Percentiles rank a stretch among this genome's conserved stretches.
Evolutionary conservation across 2,888 invertebrate genomes (phyloP).

Genomic region (Orchesellides sinensis): DNA sequence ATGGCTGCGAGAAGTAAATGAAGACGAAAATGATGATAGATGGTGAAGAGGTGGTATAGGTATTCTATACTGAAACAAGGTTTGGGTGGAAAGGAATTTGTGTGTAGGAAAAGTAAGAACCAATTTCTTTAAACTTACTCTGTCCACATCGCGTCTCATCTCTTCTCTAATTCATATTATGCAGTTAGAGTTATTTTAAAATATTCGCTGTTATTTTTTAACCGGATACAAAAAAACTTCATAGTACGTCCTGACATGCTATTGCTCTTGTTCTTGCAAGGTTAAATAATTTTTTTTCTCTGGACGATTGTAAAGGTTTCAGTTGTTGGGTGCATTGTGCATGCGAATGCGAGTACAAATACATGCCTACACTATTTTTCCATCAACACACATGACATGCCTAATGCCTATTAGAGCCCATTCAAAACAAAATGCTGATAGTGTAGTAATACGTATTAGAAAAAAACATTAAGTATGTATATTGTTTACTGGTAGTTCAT

Average conservation of each 20-base stretch:
- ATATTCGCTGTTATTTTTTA: neutral
- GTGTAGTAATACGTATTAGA: too few relatives aligned
- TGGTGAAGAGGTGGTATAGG: neutral
- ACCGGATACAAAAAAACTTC: neutral
- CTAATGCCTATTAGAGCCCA: neutral
- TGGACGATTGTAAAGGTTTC: too few relatives aligned
- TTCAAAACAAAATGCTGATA: neutral
- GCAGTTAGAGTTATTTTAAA: neutral
- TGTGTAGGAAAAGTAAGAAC: neutral
- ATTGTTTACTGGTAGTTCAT: too few relatives aligned
- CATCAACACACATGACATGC: neutral
- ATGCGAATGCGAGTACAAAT: slow-evolving; percentile 8
- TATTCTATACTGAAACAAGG: slow-evolving; percentile 2
- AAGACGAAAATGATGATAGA: neutral
- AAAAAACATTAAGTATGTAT: too few relatives aligned
- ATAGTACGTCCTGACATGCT: neutral
- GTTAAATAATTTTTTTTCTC: slow-evolving; percentile 8
- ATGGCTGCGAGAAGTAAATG: too few relatives aligned
- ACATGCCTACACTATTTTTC: neutral
- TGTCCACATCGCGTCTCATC: neutral
- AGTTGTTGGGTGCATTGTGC: neutral
- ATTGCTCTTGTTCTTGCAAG: slow-evolving; percentile 1
- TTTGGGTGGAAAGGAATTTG: slow-evolving; percentile 32
- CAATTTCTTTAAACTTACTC: neutral
- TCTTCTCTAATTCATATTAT: neutral